These are phyloP conservation scores for Cynoglossus semilaevis DNA, from an alignment of 2,113 vertebrate species.

Conservation along the genomic window DNA sequence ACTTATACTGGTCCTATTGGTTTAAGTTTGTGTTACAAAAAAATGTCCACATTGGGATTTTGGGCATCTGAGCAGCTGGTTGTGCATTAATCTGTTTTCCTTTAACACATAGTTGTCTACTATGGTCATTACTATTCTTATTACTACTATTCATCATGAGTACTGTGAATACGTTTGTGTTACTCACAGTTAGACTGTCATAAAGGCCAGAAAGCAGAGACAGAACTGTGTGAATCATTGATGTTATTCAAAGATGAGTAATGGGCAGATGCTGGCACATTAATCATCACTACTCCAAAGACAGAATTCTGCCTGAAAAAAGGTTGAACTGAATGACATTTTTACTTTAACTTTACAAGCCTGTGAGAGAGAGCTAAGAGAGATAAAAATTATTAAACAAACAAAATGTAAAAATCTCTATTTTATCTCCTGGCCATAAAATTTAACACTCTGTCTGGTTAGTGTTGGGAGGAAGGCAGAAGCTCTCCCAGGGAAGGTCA, in stretches of 20 bases:
- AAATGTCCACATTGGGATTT: too few relatives aligned
- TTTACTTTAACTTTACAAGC: neutral
- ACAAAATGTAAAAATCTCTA: slow-evolving; percentile 23
- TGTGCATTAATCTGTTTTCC: too few relatives aligned
- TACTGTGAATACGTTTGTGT: neutral
- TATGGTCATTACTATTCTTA: neutral
- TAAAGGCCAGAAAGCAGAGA: neutral
- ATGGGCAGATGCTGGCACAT: slow-evolving; percentile 5
- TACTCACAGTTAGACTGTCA: too few relatives aligned
- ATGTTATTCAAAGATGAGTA: neutral
- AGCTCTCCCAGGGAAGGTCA: slow-evolving; percentile 51
- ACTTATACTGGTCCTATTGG: too few relatives aligned
- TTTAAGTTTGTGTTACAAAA: too few relatives aligned
- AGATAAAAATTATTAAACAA: slow-evolving; percentile 25
- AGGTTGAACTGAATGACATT: neutral
- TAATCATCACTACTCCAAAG: slow-evolving; percentile 8
- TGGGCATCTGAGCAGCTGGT: too few relatives aligned
- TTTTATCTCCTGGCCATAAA: slow-evolving; percentile 29
- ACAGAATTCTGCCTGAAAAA: slow-evolving; percentile 2
- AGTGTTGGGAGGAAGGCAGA: slow-evolving; percentile 17
- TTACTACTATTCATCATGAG: neutral
- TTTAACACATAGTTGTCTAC: neutral
- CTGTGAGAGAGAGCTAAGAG: neutral
- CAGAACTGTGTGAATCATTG: slow-evolving; percentile 1
- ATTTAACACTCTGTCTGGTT: slow-evolving; percentile 31